These are phyloP conservation scores for Hyles vespertilio DNA, from an alignment of 1,140 invertebrate genomes.

Conservation along the genomic window DNA sequence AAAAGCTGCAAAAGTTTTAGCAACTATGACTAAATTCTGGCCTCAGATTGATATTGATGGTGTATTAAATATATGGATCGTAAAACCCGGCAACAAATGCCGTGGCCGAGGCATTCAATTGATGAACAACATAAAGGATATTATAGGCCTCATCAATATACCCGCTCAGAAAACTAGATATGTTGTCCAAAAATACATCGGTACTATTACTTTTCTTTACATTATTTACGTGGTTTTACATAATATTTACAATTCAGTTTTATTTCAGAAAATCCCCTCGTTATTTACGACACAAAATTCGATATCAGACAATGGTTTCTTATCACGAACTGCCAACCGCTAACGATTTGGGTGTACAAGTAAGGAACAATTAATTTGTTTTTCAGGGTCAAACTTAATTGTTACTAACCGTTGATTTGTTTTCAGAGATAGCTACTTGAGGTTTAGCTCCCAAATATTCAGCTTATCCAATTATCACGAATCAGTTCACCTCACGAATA, in stretches of 20 bases:
- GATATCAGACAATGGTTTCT: slow-evolving; percentile 96
- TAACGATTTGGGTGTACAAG: slow-evolving; percentile 96
- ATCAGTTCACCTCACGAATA: slow-evolving; percentile 95
- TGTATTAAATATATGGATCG: slow-evolving; percentile 93
- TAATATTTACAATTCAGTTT: slow-evolving; percentile 11
- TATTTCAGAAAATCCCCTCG: slow-evolving; percentile 85
- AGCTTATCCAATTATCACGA: slow-evolving; percentile 93
- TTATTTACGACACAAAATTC: slow-evolving; percentile 94
- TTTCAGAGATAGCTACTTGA: slow-evolving; percentile 89
- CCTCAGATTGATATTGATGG: slow-evolving; percentile 91
- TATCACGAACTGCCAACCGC: slow-evolving; percentile 90
- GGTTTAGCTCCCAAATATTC: slow-evolving; percentile 95
- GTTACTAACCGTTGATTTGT: neutral
- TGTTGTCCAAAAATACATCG: slow-evolving; percentile 97
- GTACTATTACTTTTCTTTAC: slow-evolving; percentile 69
- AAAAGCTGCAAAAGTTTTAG: slow-evolving; percentile 61
- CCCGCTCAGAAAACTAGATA: slow-evolving; percentile 84
- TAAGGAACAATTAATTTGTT: slow-evolving; percentile 52
- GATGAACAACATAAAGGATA: slow-evolving; percentile 91
- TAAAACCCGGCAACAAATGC: slow-evolving; percentile 96
- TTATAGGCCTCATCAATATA: slow-evolving; percentile 82
- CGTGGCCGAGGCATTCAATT: slow-evolving; percentile 92
- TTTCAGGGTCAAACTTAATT: neutral
- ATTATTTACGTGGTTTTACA: no score
- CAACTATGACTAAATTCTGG: slow-evolving; percentile 79